Conservation (phyloP, 64 coral and sea anemone species). For the Hydrozoanthus tunicans region DNA sequence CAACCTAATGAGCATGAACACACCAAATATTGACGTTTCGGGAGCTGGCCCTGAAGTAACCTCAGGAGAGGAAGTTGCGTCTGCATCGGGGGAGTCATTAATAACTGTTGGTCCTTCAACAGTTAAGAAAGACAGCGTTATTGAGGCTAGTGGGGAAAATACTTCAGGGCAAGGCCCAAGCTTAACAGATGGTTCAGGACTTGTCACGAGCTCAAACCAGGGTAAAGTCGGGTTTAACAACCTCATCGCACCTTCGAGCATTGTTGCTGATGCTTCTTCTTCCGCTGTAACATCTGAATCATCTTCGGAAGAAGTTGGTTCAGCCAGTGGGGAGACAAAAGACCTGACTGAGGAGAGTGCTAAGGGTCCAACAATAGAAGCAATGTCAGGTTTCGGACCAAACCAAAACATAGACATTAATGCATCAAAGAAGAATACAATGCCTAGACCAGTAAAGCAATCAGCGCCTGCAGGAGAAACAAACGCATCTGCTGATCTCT, state of each 20-base stretch:
- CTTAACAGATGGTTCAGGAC: slow-evolving; percentile 52
- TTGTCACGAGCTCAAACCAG: slow-evolving; percentile 36
- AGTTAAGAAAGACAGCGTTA: slow-evolving; percentile 38
- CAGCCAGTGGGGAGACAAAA: slow-evolving; percentile 41
- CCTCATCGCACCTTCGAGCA: slow-evolving; percentile 56
- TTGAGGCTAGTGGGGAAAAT: slow-evolving; percentile 45
- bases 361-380: slow-evolving; percentile 12
- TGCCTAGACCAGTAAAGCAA: slow-evolving; percentile 14
- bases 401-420: not conserved
- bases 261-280: slow-evolving; percentile 43
- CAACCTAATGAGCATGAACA: slow-evolving; percentile 89
- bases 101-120: slow-evolving; percentile 31
- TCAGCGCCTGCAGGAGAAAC: not conserved
- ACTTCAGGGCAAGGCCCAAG: slow-evolving; percentile 1
- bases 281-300: slow-evolving; percentile 47
- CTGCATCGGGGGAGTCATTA: slow-evolving; percentile 42
- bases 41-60: slow-evolving; percentile 49
- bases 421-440: slow-evolving; percentile 30
- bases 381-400: slow-evolving; percentile 23
- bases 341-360: not conserved
- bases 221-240: slow-evolving; percentile 58
- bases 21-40: slow-evolving; percentile 61
- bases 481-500: not conserved
- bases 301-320: slow-evolving; percentile 47
- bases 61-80: not conserved